Evolutionary conservation across 2,113 vertebrate genomes (phyloP).

Genomic region (Neolamprologus toae): DNA sequence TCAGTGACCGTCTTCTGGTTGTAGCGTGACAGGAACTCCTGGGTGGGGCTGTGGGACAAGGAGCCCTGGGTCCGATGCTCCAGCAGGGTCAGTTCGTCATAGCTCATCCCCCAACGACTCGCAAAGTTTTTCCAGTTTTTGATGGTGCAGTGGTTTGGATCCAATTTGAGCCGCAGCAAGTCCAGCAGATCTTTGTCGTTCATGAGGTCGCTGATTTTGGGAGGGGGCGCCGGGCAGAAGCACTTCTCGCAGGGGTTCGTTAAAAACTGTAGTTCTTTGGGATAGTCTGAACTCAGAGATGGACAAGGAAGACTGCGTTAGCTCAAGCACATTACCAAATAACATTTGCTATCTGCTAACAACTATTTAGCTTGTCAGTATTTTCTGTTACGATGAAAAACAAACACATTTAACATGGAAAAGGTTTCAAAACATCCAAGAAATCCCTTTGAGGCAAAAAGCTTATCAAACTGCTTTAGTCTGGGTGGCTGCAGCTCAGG

Average conservation of each 20-base stretch:
- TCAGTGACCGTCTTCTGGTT: slow-evolving; percentile 90
- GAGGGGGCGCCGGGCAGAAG: slow-evolving; percentile 72
- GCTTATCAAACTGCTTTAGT: background rate
- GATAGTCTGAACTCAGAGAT: slow-evolving; percentile 45
- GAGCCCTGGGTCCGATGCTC: slow-evolving; percentile 87
- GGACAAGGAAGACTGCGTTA: background rate
- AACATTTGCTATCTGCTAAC: background rate
- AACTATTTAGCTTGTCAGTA: background rate
- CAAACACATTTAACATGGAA: background rate
- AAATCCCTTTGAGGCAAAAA: background rate
- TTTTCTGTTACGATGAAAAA: background rate
- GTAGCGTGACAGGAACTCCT: slow-evolving; percentile 90
- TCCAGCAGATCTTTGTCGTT: slow-evolving; percentile 94
- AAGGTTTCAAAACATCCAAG: background rate
- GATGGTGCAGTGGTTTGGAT: slow-evolving; percentile 90
- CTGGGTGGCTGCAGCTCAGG: background rate
- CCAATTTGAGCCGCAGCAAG: slow-evolving; percentile 87
- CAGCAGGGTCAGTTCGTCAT: slow-evolving; percentile 90
- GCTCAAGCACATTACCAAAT: background rate
- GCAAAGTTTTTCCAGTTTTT: slow-evolving; percentile 99
- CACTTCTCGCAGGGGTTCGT: slow-evolving; percentile 63
- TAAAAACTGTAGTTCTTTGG: slow-evolving; percentile 60
- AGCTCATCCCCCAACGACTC: slow-evolving; percentile 98
- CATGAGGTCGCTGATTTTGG: slow-evolving; percentile 94
- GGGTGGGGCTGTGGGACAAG: slow-evolving; percentile 80